Evolutionary conservation across 2,113 vertebrate species (phyloP).

Genomic region (Daubentonia madagascariensis): DNA sequence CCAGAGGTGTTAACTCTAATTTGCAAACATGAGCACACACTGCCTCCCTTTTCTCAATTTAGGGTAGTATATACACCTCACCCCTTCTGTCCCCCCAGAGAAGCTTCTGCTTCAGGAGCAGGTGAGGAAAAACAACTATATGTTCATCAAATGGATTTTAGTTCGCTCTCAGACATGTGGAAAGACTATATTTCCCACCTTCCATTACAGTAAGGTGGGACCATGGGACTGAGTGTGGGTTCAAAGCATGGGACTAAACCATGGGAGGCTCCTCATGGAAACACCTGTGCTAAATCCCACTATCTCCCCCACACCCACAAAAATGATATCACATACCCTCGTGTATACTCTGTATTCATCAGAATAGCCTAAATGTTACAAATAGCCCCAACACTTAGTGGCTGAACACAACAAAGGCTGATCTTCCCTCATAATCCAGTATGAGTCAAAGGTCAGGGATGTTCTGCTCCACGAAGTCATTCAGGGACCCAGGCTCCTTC

Average conservation of each 20-base stretch:
- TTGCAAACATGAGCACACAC: neutral
- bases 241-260: too few relatives aligned
- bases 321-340: neutral
- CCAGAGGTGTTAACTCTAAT: neutral
- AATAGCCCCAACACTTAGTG: neutral
- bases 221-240: too few relatives aligned
- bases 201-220: too few relatives aligned
- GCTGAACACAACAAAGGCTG: neutral
- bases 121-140: too few relatives aligned
- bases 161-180: too few relatives aligned
- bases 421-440: neutral
- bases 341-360: fast-evolving
- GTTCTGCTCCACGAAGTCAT: neutral
- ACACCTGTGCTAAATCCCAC: neutral
- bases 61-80: neutral
- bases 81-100: neutral
- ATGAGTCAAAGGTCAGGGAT: neutral
- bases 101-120: too few relatives aligned
- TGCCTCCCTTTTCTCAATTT: neutral
- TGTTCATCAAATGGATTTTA: too few relatives aligned
- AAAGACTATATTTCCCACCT: too few relatives aligned
- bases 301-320: neutral
- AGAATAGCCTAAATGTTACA: neutral
- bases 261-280: neutral
- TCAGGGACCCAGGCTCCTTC: neutral